Evolutionary conservation across 2,888 invertebrate species (phyloP).

Genomic region (Dryocosmus kuriphilus): DNA sequence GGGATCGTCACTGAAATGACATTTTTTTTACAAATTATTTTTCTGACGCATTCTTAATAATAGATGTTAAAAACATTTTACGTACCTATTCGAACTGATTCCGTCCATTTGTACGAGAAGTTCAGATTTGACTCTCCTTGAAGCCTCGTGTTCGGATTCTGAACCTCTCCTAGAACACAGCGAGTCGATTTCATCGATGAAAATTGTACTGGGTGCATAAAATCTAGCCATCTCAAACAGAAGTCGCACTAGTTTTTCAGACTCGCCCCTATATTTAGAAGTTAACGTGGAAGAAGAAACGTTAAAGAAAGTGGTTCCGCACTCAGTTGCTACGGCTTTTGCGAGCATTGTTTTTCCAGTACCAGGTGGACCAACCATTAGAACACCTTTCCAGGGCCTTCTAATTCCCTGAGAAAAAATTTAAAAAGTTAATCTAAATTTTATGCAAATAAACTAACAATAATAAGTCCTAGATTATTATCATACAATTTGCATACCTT

Average conservation of each 20-base stretch:
- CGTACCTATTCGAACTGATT: slow-evolving; percentile 84
- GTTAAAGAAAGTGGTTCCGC: slow-evolving; percentile 98
- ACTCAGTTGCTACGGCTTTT: slow-evolving; percentile 99
- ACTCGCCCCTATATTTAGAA: slow-evolving; percentile 99
- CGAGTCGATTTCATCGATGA: slow-evolving; percentile 99
- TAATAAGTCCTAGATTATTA: neutral
- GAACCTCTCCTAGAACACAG: slow-evolving; percentile 96
- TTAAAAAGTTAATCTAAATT: slow-evolving; percentile 22
- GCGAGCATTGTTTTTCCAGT: slow-evolving; percentile 98
- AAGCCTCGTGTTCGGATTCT: slow-evolving; percentile 98
- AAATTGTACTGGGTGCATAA: slow-evolving; percentile 98
- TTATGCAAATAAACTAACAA: no score
- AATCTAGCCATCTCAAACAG: slow-evolving; percentile 99
- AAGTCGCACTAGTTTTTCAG: slow-evolving; percentile 97
- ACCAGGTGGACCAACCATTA: slow-evolving; percentile 96
- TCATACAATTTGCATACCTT: slow-evolving; percentile 80
- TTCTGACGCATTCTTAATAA: neutral
- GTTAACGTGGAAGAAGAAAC: slow-evolving; percentile 98
- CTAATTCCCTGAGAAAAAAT: slow-evolving; percentile 86
- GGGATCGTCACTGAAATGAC: slow-evolving; percentile 77
- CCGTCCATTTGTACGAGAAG: slow-evolving; percentile 99
- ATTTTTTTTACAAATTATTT: neutral
- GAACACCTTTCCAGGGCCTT: slow-evolving; percentile 96
- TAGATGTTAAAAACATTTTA: neutral
- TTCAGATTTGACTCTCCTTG: slow-evolving; percentile 97